Conservation (phyloP, 2,888 invertebrate genomes). For the Andrena marginata region DNA sequence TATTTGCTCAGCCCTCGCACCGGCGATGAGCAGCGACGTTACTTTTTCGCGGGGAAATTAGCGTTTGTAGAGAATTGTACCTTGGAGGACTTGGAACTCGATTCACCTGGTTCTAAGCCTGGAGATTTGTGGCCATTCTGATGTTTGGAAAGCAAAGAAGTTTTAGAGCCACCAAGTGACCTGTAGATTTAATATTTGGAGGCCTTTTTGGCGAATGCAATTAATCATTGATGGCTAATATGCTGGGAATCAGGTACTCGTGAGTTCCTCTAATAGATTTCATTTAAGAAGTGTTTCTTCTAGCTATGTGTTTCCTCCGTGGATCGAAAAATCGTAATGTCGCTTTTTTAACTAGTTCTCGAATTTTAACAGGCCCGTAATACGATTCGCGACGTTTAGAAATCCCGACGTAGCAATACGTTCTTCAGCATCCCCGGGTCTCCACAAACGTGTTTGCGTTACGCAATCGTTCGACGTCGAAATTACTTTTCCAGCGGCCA, state of each 20-base stretch:
- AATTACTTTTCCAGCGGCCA: slow-evolving; percentile 25
- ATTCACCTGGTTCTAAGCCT: background rate
- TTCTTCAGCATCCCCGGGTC: background rate
- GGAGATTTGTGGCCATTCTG: too few relatives aligned
- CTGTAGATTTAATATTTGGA: too few relatives aligned
- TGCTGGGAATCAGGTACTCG: too few relatives aligned
- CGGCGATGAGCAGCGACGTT: slow-evolving; percentile 9
- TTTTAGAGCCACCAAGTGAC: too few relatives aligned
- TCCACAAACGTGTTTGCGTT: slow-evolving; percentile 21
- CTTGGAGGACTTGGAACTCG: background rate
- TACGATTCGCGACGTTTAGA: slow-evolving; percentile 4
- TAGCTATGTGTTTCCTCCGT: too few relatives aligned
- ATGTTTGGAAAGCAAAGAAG: too few relatives aligned
- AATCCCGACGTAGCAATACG: slow-evolving; percentile 3
- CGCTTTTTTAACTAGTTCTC: background rate
- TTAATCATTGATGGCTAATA: too few relatives aligned
- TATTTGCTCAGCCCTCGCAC: slow-evolving; percentile 42
- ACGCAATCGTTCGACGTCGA: slow-evolving; percentile 32
- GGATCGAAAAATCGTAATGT: background rate
- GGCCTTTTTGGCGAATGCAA: too few relatives aligned
- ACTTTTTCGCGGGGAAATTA: slow-evolving; percentile 11
- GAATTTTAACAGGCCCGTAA: background rate
- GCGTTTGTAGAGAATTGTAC: background rate
- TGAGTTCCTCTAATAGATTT: too few relatives aligned
- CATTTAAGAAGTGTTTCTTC: too few relatives aligned